Evolutionary conservation across 1,140 invertebrate species (phyloP).

Genomic region (Anagrus nilaparvatae): DNA sequence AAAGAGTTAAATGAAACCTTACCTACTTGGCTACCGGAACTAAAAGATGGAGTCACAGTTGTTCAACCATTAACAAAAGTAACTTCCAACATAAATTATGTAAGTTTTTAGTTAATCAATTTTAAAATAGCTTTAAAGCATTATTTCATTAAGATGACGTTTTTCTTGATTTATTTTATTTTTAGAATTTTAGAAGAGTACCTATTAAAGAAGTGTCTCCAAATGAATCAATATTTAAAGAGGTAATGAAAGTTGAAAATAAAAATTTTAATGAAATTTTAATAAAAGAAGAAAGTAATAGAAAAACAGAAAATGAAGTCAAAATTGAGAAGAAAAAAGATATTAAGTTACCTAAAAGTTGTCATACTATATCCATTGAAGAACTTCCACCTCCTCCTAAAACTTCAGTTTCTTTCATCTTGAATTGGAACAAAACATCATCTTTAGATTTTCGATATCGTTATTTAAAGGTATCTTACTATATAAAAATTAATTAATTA

Average conservation of each 20-base stretch:
- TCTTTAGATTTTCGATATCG: conserved; percentile 29
- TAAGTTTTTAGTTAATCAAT: conserved; percentile 26
- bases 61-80: conserved; percentile 50
- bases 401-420: conserved; percentile 48
- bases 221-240: conserved; percentile 13
- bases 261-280: conserved; percentile 16
- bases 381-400: conserved; percentile 39
- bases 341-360: conserved; percentile 2
- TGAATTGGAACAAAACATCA: conserved; percentile 42
- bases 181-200: conserved; percentile 44
- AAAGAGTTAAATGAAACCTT: conserved; percentile 16
- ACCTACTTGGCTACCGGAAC: conserved; percentile 35
- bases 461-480: conserved; percentile 36
- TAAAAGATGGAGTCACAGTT: conserved; percentile 41
- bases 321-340: conserved; percentile 13
- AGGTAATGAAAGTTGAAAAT: conserved; percentile 7
- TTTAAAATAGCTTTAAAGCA: conserved; percentile 7
- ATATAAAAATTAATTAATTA: neutral
- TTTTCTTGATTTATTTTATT: conserved; percentile 18
- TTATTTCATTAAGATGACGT: conserved; percentile 6
- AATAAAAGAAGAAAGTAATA: conserved; percentile 1
- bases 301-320: conserved; percentile 18
- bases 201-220: conserved; percentile 38
- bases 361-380: too few relatives aligned
- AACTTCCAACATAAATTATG: conserved; percentile 53